Base-by-base conservation (phyloP, 2,888 invertebrate species). In the Hybos culiciformis region DNA sequence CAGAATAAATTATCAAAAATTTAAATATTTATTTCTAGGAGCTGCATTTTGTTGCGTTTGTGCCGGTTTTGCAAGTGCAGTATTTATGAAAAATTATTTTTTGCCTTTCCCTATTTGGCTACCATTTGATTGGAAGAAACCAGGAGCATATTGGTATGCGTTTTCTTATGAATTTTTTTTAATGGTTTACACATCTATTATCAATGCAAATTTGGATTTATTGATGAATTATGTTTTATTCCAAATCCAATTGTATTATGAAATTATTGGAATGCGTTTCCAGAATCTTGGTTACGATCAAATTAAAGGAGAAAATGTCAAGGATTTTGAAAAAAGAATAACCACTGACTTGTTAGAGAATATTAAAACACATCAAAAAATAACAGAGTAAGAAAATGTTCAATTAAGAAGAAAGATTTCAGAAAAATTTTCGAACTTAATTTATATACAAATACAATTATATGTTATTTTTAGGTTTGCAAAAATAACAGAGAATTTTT, bases 51-150 rank as follows among this genome's bases (percentile, higher is more conserved):
- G 19, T 1, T 45, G 48, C 37, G 5, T 48, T 1, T 15, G 19
- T 2, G 53, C 53, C 26, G 45, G 51, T 0, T 0, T 42, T 0
- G 26, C 43, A 1, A 52, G 12, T 11, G 14, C 19, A 5, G 21
- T 36, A 8, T 20, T 54, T 3, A 53, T 48, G 41, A 41, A 43
- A 4, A 39, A 46, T 0, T 54, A 56, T 14, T 54, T 53, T 6
- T 34, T 62, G 37, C 59, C 61, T 2, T 59, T 54, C 26, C 48
- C 50, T 12, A 56, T 51, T 23, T 62, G 60, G 47, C 53, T 60
- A 41, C 62, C 59, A 7, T 62, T 63, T 32, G 58, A 61, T 17
- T 58, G 58, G 54, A 21, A 17, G 12, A 51, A 45, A 11, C 41
- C 46, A 0, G 37, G 46, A 2, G 42, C 48, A 1, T 57, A 53